Evolutionary conservation across 1,140 invertebrate genomes (phyloP), one percentile per base, ranked within the genome.

Genomic region (Megathymus violae): DNA sequence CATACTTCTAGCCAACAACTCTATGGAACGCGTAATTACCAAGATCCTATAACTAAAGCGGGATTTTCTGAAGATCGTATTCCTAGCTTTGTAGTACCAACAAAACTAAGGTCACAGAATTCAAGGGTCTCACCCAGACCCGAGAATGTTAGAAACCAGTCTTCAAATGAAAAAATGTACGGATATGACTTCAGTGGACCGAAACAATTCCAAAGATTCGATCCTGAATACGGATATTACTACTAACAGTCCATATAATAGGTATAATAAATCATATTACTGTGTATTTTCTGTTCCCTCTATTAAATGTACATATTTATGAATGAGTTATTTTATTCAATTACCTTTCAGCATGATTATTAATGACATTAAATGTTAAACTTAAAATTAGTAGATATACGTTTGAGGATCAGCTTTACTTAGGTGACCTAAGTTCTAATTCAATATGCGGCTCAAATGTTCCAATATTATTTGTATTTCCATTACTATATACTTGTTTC

Each of bases 161-260:
- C 56, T 36, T 4, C 43, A 38, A 58, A 19, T 11, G 64, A 54
- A 43, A 74, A 51, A 31, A 11, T 70, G 0, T 70, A 71, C 16
- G 79, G 78, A 0, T 81, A 88, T 78, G 76, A 84, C 16, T 88
- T 88, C 17, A 77, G 60, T 61, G 81, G 85, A 31, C 81, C 85
- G 0, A 80, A 78, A 68, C 80, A 79, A 64, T 48, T 60, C 1
- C 82, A 81, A 62, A 75, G 44, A 16, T 85, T 71, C 43, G 76
- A 88, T 40, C 72, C 82, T 13, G n/a, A 68, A 17, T 71, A 74
- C 52, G 85, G 85, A 4, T 88, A 88, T 48, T 60, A 83, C 48
- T 88, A 88, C 46, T 83, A 64, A 77, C 47, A 36, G 5, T 34
- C 1, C 13, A 47, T 31, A 44, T 38, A n/a, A n/a, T n/a, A n/a